phyloP scores from a whole-genome alignment of 53 echinoderm and acorn worm species.

The Patiria pectinifera region DNA sequence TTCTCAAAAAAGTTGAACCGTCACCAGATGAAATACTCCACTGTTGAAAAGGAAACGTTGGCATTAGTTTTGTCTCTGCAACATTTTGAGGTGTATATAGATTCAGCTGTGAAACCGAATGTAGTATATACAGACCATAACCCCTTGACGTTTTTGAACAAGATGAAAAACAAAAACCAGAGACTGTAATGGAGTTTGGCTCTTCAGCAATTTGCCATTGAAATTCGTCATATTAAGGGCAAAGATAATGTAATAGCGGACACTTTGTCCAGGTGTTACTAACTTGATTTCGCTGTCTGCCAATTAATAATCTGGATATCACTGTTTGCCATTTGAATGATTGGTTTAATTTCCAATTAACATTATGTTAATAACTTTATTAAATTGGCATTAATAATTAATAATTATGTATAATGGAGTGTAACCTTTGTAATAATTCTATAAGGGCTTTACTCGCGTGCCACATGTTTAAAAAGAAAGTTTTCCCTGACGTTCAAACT shows the following conservation, averaged over 20 bases:
- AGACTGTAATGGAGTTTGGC: conserved; percentile 61
- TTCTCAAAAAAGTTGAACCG: conserved; percentile 15
- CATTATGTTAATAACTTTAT: too few relatives aligned
- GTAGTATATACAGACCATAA: conserved; percentile 42
- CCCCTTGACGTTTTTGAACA: conserved; percentile 29
- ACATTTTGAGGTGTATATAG: conserved; percentile 47
- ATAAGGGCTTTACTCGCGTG: too few relatives aligned
- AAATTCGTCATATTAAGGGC: background rate
- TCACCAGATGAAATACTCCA: conserved; percentile 44
- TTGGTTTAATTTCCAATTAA: too few relatives aligned
- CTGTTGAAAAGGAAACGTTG: conserved; percentile 44
- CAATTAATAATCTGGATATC: too few relatives aligned
- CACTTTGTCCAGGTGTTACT: conserved; percentile 1
- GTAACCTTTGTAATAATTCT: too few relatives aligned
- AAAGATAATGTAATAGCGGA: background rate
- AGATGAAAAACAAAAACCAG: conserved; percentile 69
- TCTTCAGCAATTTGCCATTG: conserved; percentile 36
- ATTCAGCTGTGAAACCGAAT: conserved; percentile 16
- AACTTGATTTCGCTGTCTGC: background rate
- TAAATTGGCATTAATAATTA: too few relatives aligned
- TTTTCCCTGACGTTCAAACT: too few relatives aligned
- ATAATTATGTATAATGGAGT: too few relatives aligned
- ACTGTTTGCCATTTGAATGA: too few relatives aligned
- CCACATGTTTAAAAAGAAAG: too few relatives aligned
- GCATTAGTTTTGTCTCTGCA: conserved; percentile 8